Conservation (phyloP, 2,888 invertebrate genomes). For the Calameuta idolon region DNA sequence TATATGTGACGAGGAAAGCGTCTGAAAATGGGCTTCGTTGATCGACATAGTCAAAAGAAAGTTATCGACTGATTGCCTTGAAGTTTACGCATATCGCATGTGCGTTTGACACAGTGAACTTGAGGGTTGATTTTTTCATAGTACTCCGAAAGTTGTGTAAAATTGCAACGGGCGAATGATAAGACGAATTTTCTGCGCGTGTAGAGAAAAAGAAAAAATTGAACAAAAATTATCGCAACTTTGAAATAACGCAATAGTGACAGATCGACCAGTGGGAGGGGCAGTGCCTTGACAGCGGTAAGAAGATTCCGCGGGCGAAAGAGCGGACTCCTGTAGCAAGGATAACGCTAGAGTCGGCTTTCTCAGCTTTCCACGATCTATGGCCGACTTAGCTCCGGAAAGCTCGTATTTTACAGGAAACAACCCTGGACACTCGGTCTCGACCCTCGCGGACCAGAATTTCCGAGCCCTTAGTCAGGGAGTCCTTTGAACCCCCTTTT, state of each 20-base stretch:
- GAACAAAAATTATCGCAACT: background rate
- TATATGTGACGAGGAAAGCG: background rate
- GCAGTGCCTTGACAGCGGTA: constrained; percentile 30
- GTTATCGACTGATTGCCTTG: background rate
- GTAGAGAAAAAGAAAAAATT: background rate
- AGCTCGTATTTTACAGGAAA: constrained; percentile 54
- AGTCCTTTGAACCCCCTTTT: background rate
- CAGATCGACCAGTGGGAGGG: background rate
- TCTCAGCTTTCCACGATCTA: constrained; percentile 55
- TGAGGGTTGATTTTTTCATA: too few species aligned
- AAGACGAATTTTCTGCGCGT: background rate
- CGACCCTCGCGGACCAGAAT: constrained; percentile 22
- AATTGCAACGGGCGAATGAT: too few species aligned
- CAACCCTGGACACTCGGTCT: constrained; percentile 20
- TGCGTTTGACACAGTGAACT: background rate
- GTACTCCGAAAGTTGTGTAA: too few species aligned
- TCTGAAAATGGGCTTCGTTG: background rate
- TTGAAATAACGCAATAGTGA: background rate
- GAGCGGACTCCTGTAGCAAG: constrained; percentile 50
- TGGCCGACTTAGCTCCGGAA: constrained; percentile 55
- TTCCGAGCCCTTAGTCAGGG: background rate
- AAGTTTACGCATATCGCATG: background rate
- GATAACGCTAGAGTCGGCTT: constrained; percentile 30
- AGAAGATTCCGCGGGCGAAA: constrained; percentile 52
- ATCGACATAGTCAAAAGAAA: background rate